These are phyloP conservation scores for Empidonax alnorum DNA, from an alignment of 2,113 vertebrate genomes.

Conservation along the genomic window DNA sequence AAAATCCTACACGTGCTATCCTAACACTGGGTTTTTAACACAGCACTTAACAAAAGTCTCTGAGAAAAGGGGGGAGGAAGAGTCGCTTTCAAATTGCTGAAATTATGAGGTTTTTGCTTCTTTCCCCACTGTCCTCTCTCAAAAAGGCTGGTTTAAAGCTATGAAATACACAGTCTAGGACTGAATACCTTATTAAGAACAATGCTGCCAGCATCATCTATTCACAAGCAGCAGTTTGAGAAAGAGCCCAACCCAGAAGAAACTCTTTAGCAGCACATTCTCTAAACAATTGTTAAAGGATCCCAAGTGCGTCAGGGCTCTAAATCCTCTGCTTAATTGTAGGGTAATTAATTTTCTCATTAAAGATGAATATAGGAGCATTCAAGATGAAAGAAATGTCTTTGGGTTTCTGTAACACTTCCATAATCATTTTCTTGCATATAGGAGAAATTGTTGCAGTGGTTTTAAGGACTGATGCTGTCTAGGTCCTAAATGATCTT, in stretches of 20 bases:
- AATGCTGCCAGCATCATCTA: conserved; percentile 2
- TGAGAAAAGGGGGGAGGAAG: neutral
- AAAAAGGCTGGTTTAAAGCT: neutral
- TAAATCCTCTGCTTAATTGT: neutral
- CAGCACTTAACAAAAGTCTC: neutral
- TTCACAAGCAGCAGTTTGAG: conserved; percentile 1
- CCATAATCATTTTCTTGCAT: neutral
- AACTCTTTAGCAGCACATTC: neutral
- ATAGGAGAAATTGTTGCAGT: neutral
- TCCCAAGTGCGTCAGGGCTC: neutral
- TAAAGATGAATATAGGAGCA: neutral
- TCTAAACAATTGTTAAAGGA: neutral
- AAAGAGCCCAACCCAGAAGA: neutral
- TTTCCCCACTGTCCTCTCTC: neutral
- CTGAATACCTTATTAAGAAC: conserved; percentile 20
- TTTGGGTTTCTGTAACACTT: neutral
- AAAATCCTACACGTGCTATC: neutral
- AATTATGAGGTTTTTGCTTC: neutral
- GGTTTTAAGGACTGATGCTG: neutral
- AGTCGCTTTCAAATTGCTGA: neutral
- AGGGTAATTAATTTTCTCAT: neutral
- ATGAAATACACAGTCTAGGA: neutral
- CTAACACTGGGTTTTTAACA: neutral
- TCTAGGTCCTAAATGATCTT: neutral
- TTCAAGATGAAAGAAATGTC: neutral